Evolutionary conservation across 2,113 vertebrate genomes (phyloP), one percentile per base, ranked within the genome.

Genomic region (Gasterosteus nipponicus): DNA sequence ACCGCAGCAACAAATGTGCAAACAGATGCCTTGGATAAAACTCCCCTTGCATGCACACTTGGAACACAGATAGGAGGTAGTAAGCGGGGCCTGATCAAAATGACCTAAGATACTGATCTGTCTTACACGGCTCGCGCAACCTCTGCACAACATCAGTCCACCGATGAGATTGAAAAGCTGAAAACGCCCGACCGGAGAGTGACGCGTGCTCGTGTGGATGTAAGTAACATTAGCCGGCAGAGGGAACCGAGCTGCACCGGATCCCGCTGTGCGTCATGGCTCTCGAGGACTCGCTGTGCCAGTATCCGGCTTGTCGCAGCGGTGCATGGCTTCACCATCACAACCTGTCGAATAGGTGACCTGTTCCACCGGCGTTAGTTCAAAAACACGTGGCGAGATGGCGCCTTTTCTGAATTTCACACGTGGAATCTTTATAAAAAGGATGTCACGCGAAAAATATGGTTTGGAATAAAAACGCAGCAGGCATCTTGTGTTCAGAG

Each of bases 261-360:
- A 69, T 70, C 89, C 88, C 81, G 89, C 87, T 87, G 85, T 83
- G 86, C 73, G 65, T 85, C 74, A 77, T 51, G 82, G 81, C 78
- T 84, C 82, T 80, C 75, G 84, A 66, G 46, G 60, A 79, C 90
- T 83, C 82, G 87, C 89, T 91, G 87, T 90, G 89, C 84, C 78
- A 84, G 91, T 85, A 90, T 92, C 89, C 89, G 87, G 90, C 89
- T 83, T 74, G 72, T 75, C 47, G 65, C 85, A 86, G 88, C 31
- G 9, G 77, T 81, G 79, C 75, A 14, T 53, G 49, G 47, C 60
- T 67, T 54, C 59, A 12, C 75, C 46, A 81, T 76, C 76, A 47
- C 3, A 33, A 58, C 33, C 39, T n/a, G n/a, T n/a, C n/a, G n/a
- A n/a, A n/a, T n/a, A n/a, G n/a, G n/a, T n/a, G n/a, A n/a, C 2